A percentile compares a stretch with the other conserved stretches of the same genome.
Evolutionary conservation across 1,140 invertebrate species (phyloP).

Genomic region (Calosoma granatense): DNA sequence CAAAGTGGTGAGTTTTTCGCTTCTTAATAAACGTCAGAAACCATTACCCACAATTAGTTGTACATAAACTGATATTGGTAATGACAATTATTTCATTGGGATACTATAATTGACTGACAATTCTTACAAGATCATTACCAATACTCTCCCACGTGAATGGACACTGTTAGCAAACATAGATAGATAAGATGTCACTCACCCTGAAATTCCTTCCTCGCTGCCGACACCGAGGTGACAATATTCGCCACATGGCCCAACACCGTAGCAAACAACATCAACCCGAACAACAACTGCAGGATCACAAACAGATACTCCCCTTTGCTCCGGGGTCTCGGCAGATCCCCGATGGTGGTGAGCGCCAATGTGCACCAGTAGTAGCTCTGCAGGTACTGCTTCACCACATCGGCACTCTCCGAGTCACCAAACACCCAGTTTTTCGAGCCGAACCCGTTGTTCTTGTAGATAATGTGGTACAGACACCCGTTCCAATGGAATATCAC

Average conservation of each 20-base stretch:
- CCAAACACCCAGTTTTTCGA: conserved; percentile 84
- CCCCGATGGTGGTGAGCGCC: conserved; percentile 85
- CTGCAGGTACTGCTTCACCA: conserved; percentile 90
- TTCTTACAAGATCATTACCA: no score
- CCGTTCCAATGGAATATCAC: conserved; percentile 99
- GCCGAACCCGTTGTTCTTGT: conserved; percentile 88
- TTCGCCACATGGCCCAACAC: conserved; percentile 90
- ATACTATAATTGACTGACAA: no score
- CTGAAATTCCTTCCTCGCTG: conserved; percentile 90
- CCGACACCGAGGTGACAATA: conserved; percentile 90
- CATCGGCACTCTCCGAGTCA: conserved; percentile 71
- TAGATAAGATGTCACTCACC: conserved; percentile 51
- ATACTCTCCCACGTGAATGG: no score
- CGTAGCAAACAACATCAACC: conserved; percentile 82
- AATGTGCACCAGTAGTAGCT: conserved; percentile 98
- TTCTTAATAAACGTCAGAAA: no score
- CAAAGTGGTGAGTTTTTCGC: no score
- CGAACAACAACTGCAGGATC: conserved; percentile 80
- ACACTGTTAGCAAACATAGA: no score
- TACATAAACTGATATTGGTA: no score
- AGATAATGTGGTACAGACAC: conserved; percentile 92
- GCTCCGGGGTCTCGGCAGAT: conserved; percentile 66
- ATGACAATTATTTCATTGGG: no score
- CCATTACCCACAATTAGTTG: no score
- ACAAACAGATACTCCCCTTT: conserved; percentile 88